A percentile compares a stretch with the other conserved stretches of the same genome.
Evolutionary conservation across 2,113 vertebrate species (phyloP).

Genomic region (Theristicus caerulescens): DNA sequence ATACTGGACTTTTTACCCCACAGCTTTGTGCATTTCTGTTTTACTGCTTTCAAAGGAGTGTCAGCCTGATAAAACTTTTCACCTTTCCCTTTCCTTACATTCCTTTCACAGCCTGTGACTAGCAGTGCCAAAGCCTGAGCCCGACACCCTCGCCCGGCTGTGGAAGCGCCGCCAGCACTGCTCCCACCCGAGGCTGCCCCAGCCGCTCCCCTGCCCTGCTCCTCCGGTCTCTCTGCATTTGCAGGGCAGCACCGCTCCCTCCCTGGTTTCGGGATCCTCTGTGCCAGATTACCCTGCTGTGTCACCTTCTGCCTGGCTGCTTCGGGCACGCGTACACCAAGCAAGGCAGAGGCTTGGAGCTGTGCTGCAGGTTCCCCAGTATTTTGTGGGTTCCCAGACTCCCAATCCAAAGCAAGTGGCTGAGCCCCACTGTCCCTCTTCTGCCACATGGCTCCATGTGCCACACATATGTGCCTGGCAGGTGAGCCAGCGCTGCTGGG

Average conservation of each 20-base stretch:
- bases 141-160: rapidly evolving
- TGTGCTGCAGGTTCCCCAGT: background rate
- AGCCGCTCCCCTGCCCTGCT: background rate
- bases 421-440: background rate
- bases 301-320: background rate
- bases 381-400: background rate
- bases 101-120: background rate
- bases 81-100: background rate
- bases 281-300: background rate
- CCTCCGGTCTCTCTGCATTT: background rate
- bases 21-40: background rate
- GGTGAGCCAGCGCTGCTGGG: background rate
- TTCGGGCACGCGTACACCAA: rapidly evolving
- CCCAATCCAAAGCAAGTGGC: background rate
- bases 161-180: background rate
- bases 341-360: background rate
- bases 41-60: background rate
- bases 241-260: background rate
- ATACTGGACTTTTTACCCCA: background rate
- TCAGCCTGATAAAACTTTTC: background rate
- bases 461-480: rapidly evolving
- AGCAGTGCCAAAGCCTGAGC: background rate
- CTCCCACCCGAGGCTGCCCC: background rate
- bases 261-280: background rate
- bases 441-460: rapidly evolving